Conservation (phyloP, 2,797 vertebrate species). For the Alouatta caraya region DNA sequence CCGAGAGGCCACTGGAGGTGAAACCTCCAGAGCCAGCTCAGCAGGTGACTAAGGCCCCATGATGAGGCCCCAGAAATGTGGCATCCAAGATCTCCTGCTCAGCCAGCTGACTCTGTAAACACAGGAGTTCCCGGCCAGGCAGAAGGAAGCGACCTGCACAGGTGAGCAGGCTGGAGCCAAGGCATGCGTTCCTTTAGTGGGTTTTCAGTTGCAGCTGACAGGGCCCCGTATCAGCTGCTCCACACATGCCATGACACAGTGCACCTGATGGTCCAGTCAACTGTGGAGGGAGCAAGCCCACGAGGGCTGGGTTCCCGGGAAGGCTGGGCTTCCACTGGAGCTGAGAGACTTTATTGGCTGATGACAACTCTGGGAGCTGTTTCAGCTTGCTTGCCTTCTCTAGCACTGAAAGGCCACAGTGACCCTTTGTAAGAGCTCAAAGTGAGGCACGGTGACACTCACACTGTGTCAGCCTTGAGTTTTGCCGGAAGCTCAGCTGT, state of each 20-base stretch:
- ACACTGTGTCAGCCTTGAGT: background rate
- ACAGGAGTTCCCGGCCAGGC: too few species aligned
- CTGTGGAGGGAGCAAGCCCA: background rate
- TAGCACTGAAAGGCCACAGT: background rate
- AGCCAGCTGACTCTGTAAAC: background rate
- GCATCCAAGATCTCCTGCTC: too few species aligned
- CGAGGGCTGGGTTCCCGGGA: background rate
- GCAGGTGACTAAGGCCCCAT: background rate
- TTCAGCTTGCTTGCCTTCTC: background rate
- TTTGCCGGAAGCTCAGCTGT: background rate
- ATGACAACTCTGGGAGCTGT: background rate
- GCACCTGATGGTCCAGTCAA: background rate
- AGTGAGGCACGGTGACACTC: background rate
- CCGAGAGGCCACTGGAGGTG: background rate
- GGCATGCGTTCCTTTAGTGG: too few species aligned
- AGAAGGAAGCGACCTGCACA: too few species aligned
- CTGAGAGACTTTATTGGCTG: background rate
- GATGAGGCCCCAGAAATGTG: background rate
- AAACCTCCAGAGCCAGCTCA: background rate
- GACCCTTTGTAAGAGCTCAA: background rate
- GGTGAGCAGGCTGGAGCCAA: too few species aligned
- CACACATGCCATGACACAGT: fast-evolving
- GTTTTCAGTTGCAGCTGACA: too few species aligned
- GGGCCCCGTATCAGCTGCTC: background rate
- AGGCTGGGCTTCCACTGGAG: background rate